Percentiles rank a stretch among this genome's conserved stretches.
These are phyloP conservation scores for Bactericera cockerelli DNA, from an alignment of 1,140 invertebrate genomes.

Conservation along the genomic window DNA sequence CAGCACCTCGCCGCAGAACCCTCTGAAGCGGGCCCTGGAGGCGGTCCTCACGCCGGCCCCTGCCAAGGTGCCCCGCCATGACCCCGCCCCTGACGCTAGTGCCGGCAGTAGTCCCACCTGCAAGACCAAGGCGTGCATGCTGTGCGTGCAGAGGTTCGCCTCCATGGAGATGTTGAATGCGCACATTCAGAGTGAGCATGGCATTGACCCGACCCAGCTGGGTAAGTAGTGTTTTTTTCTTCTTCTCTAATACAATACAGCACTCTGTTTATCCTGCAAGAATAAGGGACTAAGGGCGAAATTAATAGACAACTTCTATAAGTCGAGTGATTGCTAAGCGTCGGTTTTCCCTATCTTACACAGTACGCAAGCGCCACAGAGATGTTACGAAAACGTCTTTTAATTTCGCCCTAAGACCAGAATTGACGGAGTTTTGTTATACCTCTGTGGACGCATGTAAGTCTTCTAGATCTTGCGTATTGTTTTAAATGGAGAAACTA, in stretches of 20 bases:
- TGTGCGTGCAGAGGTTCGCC: conserved; percentile 32
- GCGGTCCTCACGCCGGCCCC: not conserved
- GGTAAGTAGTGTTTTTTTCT: too few relatives aligned
- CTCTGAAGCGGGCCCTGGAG: not conserved
- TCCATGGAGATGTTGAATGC: conserved; percentile 30
- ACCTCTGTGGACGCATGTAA: not conserved
- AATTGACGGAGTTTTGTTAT: not conserved
- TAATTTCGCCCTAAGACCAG: not conserved
- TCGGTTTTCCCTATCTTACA: too few relatives aligned
- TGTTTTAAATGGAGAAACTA: too few relatives aligned
- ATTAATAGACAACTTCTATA: too few relatives aligned
- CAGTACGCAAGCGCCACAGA: too few relatives aligned
- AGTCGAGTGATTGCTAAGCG: too few relatives aligned
- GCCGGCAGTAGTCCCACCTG: too few relatives aligned
- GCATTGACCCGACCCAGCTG: conserved; percentile 28
- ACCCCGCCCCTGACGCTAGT: conserved; percentile 15
- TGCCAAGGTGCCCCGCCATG: not conserved
- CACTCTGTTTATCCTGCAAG: too few relatives aligned
- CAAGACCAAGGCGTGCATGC: conserved; percentile 23
- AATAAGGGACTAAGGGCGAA: too few relatives aligned
- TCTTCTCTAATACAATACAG: too few relatives aligned
- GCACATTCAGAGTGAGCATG: conserved; percentile 33
- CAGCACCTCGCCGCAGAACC: not conserved
- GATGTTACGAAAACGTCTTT: too few relatives aligned
- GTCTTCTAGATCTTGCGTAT: conserved; percentile 8